Evolutionary conservation across 1,140 invertebrate genomes (phyloP).

Genomic region (Eupristina koningsbergeri): DNA sequence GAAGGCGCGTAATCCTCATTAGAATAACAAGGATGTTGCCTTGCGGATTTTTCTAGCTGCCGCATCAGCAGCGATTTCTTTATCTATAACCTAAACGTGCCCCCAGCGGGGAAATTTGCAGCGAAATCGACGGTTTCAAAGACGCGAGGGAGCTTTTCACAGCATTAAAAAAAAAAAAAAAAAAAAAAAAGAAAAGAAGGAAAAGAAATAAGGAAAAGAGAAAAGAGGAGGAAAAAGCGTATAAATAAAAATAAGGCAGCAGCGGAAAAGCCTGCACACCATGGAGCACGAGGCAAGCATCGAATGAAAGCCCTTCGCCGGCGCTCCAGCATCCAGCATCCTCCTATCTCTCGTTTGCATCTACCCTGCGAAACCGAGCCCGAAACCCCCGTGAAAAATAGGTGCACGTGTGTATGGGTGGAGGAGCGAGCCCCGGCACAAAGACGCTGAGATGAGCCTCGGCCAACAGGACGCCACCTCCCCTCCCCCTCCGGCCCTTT

Average conservation of each 20-base stretch:
- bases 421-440: neutral
- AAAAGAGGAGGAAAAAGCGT: too few species aligned
- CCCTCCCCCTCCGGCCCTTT: too few species aligned
- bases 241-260: too few species aligned
- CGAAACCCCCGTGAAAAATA: slow-evolving; percentile 15
- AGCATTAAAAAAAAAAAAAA: slow-evolving; percentile 4
- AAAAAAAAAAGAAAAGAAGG: too few species aligned
- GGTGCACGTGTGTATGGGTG: slow-evolving; percentile 1
- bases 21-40: slow-evolving; percentile 12
- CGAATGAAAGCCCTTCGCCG: slow-evolving; percentile 15
- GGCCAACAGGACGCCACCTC: neutral
- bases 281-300: neutral
- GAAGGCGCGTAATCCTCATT: slow-evolving; percentile 6
- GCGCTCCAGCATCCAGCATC: neutral
- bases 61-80: neutral
- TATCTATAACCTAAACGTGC: slow-evolving; percentile 13
- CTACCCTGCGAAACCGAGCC: neutral
- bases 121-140: neutral
- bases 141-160: neutral
- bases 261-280: neutral
- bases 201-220: too few species aligned
- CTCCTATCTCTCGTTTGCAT: slow-evolving; percentile 8
- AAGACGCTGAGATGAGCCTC: neutral
- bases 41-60: neutral
- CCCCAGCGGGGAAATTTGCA: neutral